Base-by-base conservation (phyloP, 2,113 vertebrate genomes). In the Otolemur garnettii region DNA sequence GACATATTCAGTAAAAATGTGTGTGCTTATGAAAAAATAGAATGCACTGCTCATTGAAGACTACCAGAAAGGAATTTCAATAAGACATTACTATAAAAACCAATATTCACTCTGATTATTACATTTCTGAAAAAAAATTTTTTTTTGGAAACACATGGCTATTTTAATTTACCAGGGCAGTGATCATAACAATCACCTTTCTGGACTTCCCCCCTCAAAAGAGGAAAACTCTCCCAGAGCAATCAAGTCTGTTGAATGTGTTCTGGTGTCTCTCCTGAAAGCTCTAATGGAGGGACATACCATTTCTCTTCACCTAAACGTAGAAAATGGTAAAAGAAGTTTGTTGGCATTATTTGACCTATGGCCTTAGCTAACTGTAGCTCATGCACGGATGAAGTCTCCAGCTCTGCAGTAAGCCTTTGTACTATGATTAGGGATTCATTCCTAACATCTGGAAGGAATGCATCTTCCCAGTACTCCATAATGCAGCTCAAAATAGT, bases 31-130 rank as follows among this genome's bases (percentile, higher is more conserved):
- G 57, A 35, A 84, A 21, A 5, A 86, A 55, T 35, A 30, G 5
- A 69, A 94, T 72, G 33, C 66, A 50, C 42, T 78, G 55, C 93
- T 35, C 69, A 90, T 83, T 94, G 55, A 87, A 93, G 75, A 66
- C 33, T 83, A 69, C 81, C 80, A 69, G 45, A 81, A 88, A 89
- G 38, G n/a, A 94, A 78, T 90, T 79, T 62, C 21, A 94, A 24
- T 90, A 87, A 94, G 38, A 83, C 38, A 68, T 91, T 62, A 83
- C 64, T 93, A 93, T 93, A 93, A 95, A 91, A 62, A 79, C 11
- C 64, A 83, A 22, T 60, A 22, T 26, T 75, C 45, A 7, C 62
- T 57, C 33, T 71, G 59, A 64, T 77, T 92, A 53, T 81, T 69
- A 26, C 84, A 91, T 38, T 79, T 95, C 59, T 91, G 24, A 22